phyloP scores from a whole-genome alignment of 1,140 invertebrate genomes.

The Antheraea pernyi region DNA sequence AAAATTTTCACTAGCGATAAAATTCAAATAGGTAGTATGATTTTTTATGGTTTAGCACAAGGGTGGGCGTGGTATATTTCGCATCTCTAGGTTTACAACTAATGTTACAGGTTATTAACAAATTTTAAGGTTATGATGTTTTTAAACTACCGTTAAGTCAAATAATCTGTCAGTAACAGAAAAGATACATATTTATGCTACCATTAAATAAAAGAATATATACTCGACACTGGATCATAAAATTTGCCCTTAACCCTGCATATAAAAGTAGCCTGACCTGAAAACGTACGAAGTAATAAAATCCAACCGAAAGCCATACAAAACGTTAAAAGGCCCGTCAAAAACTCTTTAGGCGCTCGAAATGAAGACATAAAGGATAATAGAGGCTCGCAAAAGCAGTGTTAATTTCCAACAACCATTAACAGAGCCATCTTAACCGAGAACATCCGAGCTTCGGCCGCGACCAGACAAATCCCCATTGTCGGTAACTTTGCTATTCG shows the following conservation, averaged over 20 bases:
- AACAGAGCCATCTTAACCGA: conserved; percentile 41
- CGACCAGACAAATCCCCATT: conserved; percentile 48
- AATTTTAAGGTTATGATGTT: too few species aligned
- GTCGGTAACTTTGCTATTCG: conserved; percentile 39
- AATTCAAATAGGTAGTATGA: conserved; percentile 35
- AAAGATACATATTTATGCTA: too few species aligned
- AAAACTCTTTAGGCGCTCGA: conserved; percentile 37
- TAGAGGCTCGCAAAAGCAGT: conserved; percentile 39
- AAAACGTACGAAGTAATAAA: conserved; percentile 17
- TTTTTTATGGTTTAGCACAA: background rate
- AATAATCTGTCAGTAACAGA: too few species aligned
- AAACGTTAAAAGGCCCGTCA: conserved; percentile 33
- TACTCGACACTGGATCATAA: background rate
- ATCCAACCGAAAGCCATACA: conserved; percentile 16
- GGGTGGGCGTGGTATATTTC: background rate
- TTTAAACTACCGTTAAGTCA: too few species aligned
- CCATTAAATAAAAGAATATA: too few species aligned
- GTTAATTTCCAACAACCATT: conserved; percentile 55
- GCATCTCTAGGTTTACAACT: background rate
- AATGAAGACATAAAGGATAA: conserved; percentile 52
- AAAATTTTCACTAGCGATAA: conserved; percentile 52
- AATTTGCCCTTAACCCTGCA: background rate
- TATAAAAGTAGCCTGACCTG: background rate
- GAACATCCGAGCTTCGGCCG: conserved; percentile 34
- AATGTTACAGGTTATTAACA: too few species aligned